A percentile compares a stretch with the other conserved stretches of the same genome.
Evolutionary conservation across 2,113 vertebrate species (phyloP).

Genomic region (Cavia porcellus): DNA sequence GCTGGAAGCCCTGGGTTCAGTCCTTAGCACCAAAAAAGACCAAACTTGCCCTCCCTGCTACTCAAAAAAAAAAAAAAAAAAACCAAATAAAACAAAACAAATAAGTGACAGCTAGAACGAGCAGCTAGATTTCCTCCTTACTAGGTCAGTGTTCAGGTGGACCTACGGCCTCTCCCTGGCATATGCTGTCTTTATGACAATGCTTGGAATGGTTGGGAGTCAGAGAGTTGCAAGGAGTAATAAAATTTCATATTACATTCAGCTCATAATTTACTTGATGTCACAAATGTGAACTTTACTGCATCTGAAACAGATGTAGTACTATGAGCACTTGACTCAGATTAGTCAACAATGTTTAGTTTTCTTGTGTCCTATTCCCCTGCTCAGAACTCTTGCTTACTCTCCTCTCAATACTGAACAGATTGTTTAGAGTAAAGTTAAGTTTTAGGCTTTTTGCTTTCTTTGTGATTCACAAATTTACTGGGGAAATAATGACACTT

Average conservation of each 20-base stretch:
- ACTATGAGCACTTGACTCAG: not conserved
- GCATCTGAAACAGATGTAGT: conserved; percentile 1
- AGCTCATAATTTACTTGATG: conserved; percentile 7
- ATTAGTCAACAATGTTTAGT: not conserved
- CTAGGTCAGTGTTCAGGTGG: not conserved
- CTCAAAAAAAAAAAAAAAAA: too few relatives aligned
- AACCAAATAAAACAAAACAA: not conserved
- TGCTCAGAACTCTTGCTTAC: conserved; percentile 1
- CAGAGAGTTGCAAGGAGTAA: not conserved
- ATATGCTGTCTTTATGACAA: not conserved
- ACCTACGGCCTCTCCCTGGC: not conserved
- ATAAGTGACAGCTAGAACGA: not conserved
- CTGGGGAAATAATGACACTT: not conserved
- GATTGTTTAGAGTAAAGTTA: not conserved
- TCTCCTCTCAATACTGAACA: conserved; percentile 23
- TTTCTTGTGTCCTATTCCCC: not conserved
- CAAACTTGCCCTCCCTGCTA: too few relatives aligned
- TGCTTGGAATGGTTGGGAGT: not conserved
- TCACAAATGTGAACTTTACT: not conserved
- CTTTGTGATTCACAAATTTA: conserved; percentile 9
- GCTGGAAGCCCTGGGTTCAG: too few relatives aligned
- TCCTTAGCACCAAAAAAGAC: too few relatives aligned
- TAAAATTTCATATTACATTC: conserved; percentile 22
- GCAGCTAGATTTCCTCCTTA: not conserved
- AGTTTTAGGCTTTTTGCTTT: conserved; percentile 10